A percentile compares a stretch with the other conserved stretches of the same genome.
Conservation (phyloP, 2,113 vertebrate species). For the Myodes glareolus region DNA sequence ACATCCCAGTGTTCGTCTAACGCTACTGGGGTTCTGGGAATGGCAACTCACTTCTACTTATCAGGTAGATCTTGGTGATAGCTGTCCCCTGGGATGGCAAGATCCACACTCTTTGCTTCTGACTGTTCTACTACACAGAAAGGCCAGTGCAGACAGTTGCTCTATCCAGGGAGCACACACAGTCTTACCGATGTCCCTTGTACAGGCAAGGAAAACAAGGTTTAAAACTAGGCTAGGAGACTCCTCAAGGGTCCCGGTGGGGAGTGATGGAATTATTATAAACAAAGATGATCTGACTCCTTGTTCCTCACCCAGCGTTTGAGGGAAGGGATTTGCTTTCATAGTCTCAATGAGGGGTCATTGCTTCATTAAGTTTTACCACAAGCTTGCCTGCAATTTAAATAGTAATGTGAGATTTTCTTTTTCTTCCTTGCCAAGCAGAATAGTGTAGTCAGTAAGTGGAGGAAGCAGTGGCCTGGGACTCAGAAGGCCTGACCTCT, state of each 20-base stretch:
- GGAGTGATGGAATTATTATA: neutral
- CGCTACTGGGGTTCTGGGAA: neutral
- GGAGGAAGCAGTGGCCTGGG: neutral
- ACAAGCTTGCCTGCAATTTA: constrained; percentile 48
- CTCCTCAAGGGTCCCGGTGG: neutral
- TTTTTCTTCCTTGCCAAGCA: neutral
- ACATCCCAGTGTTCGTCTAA: neutral
- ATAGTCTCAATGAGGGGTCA: neutral
- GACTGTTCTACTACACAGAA: neutral
- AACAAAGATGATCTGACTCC: neutral
- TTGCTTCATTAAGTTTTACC: constrained; percentile 53
- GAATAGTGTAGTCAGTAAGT: neutral
- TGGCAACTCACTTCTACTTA: no score
- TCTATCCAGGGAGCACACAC: neutral
- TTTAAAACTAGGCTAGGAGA: neutral
- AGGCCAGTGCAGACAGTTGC: neutral
- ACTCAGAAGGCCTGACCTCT: neutral
- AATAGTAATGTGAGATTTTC: neutral
- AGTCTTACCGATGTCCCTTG: neutral
- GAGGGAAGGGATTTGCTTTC: neutral
- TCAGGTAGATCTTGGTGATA: neutral
- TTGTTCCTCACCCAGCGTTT: neutral
- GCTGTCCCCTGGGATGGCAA: neutral
- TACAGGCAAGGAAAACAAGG: constrained; percentile 3
- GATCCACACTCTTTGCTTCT: neutral